A percentile compares a stretch with the other conserved stretches of the same genome.
phyloP scores from a whole-genome alignment of 2,113 vertebrate genomes.

The Tragelaphus buxtoni region DNA sequence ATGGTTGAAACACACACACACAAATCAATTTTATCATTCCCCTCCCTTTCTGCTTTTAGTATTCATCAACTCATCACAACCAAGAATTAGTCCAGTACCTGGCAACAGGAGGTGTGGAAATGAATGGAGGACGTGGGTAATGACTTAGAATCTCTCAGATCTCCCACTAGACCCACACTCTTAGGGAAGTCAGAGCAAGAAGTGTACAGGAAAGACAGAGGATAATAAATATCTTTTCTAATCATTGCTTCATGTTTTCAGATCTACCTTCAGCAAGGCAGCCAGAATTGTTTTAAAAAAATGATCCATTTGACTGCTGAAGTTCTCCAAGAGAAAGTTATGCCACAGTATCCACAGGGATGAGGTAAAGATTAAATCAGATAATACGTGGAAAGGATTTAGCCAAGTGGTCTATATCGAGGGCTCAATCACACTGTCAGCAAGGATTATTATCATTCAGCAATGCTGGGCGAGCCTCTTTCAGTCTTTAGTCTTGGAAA shows the following conservation, averaged over 20 bases:
- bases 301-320: background rate
- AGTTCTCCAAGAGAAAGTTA: background rate
- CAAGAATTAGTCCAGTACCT: background rate
- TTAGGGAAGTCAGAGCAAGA: background rate
- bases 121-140: background rate
- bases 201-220: background rate
- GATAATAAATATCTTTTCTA: background rate
- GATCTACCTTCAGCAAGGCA: background rate
- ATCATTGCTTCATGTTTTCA: background rate
- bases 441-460: background rate
- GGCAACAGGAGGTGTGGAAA: background rate
- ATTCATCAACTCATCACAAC: background rate
- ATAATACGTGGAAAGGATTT: background rate
- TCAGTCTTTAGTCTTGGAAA: background rate
- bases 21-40: background rate
- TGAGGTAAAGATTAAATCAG: constrained; percentile 7
- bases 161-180: background rate
- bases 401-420: background rate
- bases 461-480: background rate
- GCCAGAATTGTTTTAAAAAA: background rate
- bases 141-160: background rate
- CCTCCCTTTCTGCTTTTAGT: background rate
- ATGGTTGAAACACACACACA: background rate
- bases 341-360: background rate
- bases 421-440: background rate